Conservation (phyloP, 2,113 vertebrate species). For the Cavia aperea region DNA sequence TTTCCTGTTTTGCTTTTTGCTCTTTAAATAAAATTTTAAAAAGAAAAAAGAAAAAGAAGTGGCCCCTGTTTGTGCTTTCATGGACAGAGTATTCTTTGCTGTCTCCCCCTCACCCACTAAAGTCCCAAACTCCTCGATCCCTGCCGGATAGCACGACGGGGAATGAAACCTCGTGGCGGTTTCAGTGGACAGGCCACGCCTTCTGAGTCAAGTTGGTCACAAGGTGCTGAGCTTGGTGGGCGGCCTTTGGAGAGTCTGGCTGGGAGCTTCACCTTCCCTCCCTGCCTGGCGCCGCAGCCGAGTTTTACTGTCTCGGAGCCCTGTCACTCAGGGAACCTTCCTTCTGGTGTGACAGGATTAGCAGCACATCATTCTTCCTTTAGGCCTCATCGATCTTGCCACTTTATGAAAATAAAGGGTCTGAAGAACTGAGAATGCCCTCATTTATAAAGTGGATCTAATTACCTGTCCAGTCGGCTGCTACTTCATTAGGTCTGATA, state of each 20-base stretch:
- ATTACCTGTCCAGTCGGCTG: neutral
- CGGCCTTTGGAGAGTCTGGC: neutral
- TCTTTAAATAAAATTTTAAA: too few relatives aligned
- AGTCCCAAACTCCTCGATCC: neutral
- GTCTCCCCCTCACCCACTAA: neutral
- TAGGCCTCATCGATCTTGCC: neutral
- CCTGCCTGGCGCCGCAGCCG: neutral
- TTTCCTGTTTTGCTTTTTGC: too few relatives aligned
- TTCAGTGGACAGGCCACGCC: neutral
- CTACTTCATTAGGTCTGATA: neutral
- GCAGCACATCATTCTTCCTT: neutral
- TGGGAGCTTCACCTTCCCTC: neutral
- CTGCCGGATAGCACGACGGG: neutral
- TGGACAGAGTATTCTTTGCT: neutral
- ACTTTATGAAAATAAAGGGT: conserved; percentile 23
- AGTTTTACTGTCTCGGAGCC: neutral
- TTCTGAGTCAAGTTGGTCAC: neutral
- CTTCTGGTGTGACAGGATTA: neutral
- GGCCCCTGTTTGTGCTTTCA: neutral
- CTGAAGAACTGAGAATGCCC: neutral
- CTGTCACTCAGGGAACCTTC: neutral
- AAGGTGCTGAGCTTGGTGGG: neutral
- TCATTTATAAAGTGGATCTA: neutral
- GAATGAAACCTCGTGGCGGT: neutral
- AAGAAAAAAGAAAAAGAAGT: neutral